phyloP scores from a whole-genome alignment of 2,113 vertebrate genomes.

The Hemichromis elongatus region DNA sequence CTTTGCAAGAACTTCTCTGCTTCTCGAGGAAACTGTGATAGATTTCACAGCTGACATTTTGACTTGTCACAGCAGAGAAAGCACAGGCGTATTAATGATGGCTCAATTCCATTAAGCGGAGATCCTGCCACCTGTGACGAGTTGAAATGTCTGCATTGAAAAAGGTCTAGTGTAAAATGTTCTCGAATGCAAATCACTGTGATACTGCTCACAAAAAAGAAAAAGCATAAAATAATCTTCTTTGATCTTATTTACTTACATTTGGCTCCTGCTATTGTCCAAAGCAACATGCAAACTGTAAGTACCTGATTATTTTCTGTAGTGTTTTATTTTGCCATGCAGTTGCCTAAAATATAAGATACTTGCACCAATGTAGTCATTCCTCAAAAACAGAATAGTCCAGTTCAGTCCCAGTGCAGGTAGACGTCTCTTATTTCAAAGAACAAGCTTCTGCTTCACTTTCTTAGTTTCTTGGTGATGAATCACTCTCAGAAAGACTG shows the following conservation, averaged over 20 bases:
- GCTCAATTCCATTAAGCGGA: neutral
- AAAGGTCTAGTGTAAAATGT: neutral
- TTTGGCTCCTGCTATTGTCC: neutral
- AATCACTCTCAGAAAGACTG: neutral
- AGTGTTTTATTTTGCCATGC: neutral
- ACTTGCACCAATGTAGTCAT: accelerated
- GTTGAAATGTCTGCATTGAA: neutral
- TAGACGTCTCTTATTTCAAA: neutral
- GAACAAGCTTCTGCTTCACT: accelerated
- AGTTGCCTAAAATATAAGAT: neutral
- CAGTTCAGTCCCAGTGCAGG: neutral
- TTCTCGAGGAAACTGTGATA: neutral
- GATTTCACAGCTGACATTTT: neutral
- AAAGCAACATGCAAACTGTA: neutral
- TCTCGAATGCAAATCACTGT: neutral
- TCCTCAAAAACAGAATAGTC: neutral
- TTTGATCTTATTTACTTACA: neutral
- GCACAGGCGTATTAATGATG: neutral
- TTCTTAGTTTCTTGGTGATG: neutral
- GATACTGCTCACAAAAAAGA: neutral
- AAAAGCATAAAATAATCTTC: neutral
- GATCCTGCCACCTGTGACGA: neutral
- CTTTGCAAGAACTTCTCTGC: neutral
- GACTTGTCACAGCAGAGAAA: neutral
- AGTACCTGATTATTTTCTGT: neutral